Conservation (phyloP, 2,113 vertebrate species). For the Bubo scandiacus region DNA sequence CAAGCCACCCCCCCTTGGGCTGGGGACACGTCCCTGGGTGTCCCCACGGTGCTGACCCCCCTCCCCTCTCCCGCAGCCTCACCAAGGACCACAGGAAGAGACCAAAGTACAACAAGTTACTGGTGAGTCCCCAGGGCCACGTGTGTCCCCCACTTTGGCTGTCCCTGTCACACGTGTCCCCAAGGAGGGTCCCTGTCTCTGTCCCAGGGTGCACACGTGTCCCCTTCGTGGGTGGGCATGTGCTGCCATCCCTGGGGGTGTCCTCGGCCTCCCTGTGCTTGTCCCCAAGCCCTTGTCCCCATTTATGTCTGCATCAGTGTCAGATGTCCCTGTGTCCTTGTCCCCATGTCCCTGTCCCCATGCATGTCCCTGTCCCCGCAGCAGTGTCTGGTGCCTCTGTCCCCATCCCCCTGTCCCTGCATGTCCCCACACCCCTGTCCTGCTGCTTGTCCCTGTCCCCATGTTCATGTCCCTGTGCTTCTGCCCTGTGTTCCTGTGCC, state of each 20-base stretch:
- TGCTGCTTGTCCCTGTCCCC: neutral
- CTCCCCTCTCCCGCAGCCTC: conserved; percentile 76
- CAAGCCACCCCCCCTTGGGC: neutral
- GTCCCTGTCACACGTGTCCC: neutral
- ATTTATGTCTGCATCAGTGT: no score
- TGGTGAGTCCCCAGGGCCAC: conserved; percentile 75
- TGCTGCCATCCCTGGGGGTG: neutral
- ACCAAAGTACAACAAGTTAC: conserved; percentile 97
- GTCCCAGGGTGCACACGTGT: neutral
- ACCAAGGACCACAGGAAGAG: conserved; percentile 99
- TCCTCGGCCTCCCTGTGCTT: no score
- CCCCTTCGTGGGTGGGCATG: neutral
- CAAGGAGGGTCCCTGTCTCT: neutral
- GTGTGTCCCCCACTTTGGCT: neutral
- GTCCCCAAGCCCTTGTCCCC: neutral
- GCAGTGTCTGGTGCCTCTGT: neutral
- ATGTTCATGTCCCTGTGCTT: no score
- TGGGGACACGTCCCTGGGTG: neutral
- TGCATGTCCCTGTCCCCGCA: no score
- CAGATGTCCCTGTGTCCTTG: neutral
- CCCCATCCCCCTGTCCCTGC: neutral
- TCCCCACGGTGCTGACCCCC: neutral
- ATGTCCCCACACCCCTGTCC: no score
- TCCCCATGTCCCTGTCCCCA: neutral
- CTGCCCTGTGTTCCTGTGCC: neutral